Base-by-base conservation (phyloP, 2,113 vertebrate genomes). In the Podarcis muralis region DNA sequence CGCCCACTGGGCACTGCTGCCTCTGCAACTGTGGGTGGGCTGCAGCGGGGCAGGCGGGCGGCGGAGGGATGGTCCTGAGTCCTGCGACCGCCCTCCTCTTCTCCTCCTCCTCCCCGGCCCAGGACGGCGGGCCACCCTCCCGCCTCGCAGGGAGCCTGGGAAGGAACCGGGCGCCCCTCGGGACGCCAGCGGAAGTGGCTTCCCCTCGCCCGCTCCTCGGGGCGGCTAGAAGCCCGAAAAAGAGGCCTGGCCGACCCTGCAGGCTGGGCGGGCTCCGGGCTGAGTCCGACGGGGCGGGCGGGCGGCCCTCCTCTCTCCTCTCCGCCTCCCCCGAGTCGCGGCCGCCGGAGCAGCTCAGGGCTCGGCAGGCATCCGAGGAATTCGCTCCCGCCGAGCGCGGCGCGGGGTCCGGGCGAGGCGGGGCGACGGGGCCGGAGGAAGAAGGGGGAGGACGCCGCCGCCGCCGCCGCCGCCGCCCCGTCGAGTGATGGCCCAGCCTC, bases 401-500 rank as follows among this genome's bases (percentile, higher is more conserved):
- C 66, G 25, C 37, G 4, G n/a, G 20, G 35, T 35, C 6, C 35
- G 35, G 75, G 37, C 15, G 76, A 3, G 74, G 32, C 30, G 6
- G 71, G 12, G 35, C 23, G 40, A 25, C 2, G 35, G 76, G 18
- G 74, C 30, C 22, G 23, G 43, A 23, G 27, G 68, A 23, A 23
- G 22, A 23, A 1, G 20, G 68, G 30, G 37, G 1, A 22, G 59
- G 59, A 78, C 57, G 37, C 12, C 35, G 35, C 35, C 35, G 37
- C 12, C 35, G 35, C 35, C 35, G 37, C 12, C 15, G n/a, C 5
- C 48, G 48, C n/a, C 53, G n/a, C 22, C 59, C 20, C 68, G 71
- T n/a, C 30, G 30, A 48, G 62, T 16, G 40, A 87, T 87, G 85
- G 85, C 85, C 11, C 85, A 87, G 77, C 77, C 77, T 27, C 48